A percentile compares a stretch with the other conserved stretches of the same genome.
Evolutionary conservation across 2,797 vertebrate genomes (phyloP).

Genomic region (Enteromius treurensis): DNA sequence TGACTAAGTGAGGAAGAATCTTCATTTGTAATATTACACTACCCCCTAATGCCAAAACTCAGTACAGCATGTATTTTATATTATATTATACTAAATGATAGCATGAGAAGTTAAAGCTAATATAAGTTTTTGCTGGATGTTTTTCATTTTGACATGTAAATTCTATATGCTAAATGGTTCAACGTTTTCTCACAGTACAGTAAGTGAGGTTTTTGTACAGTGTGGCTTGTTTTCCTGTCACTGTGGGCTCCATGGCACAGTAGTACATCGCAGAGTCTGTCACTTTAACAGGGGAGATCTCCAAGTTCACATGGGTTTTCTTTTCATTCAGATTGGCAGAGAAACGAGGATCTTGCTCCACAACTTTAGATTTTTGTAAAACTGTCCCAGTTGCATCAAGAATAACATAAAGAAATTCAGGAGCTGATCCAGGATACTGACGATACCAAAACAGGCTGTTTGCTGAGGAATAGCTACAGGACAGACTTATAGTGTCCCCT

Average conservation of each 20-base stretch:
- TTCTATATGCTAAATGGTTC: background rate
- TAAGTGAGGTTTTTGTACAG: background rate
- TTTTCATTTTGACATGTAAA: background rate
- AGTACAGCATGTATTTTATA: background rate
- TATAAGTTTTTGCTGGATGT: background rate
- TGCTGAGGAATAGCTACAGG: slow-evolving; percentile 48
- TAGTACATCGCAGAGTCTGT: slow-evolving; percentile 22
- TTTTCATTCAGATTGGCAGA: background rate
- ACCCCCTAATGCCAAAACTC: slow-evolving; percentile 4
- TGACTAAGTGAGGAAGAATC: background rate
- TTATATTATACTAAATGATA: background rate
- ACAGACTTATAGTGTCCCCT: slow-evolving; percentile 21
- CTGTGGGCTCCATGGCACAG: background rate
- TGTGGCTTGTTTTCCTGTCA: background rate
- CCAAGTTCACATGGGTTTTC: background rate
- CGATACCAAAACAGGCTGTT: slow-evolving; percentile 35
- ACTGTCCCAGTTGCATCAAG: background rate
- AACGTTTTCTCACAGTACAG: background rate
- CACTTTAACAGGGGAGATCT: slow-evolving; percentile 4
- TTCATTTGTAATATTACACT: slow-evolving; percentile 1
- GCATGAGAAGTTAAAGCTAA: no score
- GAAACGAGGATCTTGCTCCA: background rate
- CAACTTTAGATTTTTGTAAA: background rate
- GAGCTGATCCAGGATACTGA: slow-evolving; percentile 6
- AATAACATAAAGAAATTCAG: slow-evolving; percentile 22